phyloP scores from a whole-genome alignment of 2,797 vertebrate genomes.

The Hippoglossus hippoglossus region DNA sequence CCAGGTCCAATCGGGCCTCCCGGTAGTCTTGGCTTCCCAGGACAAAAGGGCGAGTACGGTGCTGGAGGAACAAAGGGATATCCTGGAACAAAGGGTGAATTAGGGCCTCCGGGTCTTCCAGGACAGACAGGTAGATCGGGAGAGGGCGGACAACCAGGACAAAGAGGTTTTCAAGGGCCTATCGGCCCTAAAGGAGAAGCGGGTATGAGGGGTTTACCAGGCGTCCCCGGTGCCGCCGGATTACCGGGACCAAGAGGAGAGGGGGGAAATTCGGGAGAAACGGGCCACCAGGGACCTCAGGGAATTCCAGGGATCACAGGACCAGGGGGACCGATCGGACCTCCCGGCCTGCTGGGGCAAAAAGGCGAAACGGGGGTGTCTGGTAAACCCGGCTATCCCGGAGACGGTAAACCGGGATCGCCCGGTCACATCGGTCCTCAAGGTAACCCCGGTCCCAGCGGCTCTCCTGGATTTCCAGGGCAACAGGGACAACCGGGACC shows the following conservation, averaged over 20 bases:
- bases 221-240: constrained; percentile 87
- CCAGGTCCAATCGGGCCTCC: constrained; percentile 91
- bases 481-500: constrained; percentile 91
- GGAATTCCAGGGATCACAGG: constrained; percentile 95
- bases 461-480: constrained; percentile 90
- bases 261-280: constrained; percentile 86
- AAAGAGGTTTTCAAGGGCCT: constrained; percentile 90
- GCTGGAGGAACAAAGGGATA: constrained; percentile 86
- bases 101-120: constrained; percentile 89
- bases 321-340: constrained; percentile 93
- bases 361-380: constrained; percentile 91
- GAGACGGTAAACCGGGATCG: constrained; percentile 88
- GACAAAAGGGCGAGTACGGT: constrained; percentile 92
- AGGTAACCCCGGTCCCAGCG: constrained; percentile 89
- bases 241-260: constrained; percentile 90
- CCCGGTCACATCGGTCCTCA: constrained; percentile 89
- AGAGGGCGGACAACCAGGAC: constrained; percentile 89
- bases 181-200: constrained; percentile 91
- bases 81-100: constrained; percentile 89
- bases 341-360: constrained; percentile 90
- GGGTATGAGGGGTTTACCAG: constrained; percentile 89
- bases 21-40: constrained; percentile 90
- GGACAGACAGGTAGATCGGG: constrained; percentile 91
- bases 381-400: constrained; percentile 91
- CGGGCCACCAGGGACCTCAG: constrained; percentile 90